Base-by-base conservation (phyloP, 1,140 invertebrate genomes). In the Calephelis virginiensis region DNA sequence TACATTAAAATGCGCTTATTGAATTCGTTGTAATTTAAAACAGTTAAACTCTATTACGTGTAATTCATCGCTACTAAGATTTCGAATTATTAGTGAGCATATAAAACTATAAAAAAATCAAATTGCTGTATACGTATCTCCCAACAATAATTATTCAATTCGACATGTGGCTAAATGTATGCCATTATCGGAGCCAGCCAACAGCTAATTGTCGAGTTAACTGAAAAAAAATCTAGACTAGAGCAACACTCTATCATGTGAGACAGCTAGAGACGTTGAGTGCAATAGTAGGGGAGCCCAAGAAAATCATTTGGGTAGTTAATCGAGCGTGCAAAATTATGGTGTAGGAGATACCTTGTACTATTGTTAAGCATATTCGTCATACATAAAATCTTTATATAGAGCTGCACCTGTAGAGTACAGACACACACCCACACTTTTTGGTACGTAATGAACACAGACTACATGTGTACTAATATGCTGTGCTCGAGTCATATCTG, bases 61-160 rank as follows among this genome's bases (percentile, higher is more conserved):
- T 70, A 74, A 80, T 80, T 75, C 70, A 77, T 76, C 56, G 64
- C 64, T 64, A 77, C 75, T 77, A 73, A 69, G 48, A 69, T 72
- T 68, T 66, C 69, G 63, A 68, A 71, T 71, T 75, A 74, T 69
- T 70, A 73, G 71, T 67, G 72, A 71, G 72, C 69, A 69, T 40
- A 64, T 74, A 66, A 77, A 79, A 71, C 48, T 50, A 75, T 63
- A 63, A 59, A 67, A 79, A 80, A 80, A 61, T 77, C 66, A 53
- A 62, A 12, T 40, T 61, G 37, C 56, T 38, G 37, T 46, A 46
- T 53, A 43, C 49, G 65, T 28, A 49, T 38, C 48, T 43, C 43
- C 50, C 14, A 40, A 64, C 59, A 63, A 72, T 80, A 80, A 85
- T 82, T 83, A 83, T 83, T 76, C 79, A 84, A 82, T 86, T 80